A percentile compares a stretch with the other conserved stretches of the same genome.
Evolutionary conservation across 2,113 vertebrate species (phyloP).

Genomic region (Pampusana beccarii): DNA sequence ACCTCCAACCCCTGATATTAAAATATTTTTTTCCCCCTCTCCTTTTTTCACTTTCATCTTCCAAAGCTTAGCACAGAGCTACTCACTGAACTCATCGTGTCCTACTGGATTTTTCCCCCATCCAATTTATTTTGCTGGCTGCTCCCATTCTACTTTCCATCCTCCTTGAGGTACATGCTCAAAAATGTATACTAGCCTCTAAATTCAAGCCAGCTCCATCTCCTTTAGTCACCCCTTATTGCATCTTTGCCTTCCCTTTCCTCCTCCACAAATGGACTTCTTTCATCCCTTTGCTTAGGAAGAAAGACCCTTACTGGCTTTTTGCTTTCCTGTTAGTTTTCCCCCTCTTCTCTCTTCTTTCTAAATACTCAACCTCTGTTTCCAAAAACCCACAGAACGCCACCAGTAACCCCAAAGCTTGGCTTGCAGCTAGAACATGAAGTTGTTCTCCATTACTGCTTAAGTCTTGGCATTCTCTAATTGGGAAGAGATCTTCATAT

Average conservation of each 20-base stretch:
- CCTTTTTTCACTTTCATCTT: neutral
- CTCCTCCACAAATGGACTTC: neutral
- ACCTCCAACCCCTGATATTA: neutral
- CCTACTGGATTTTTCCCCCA: neutral
- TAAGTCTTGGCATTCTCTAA: neutral
- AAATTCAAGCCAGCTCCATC: neutral
- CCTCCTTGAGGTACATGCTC: neutral
- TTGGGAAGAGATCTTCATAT: neutral
- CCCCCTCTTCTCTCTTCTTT: neutral
- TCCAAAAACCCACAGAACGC: neutral
- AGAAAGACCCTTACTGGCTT: neutral
- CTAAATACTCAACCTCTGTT: neutral
- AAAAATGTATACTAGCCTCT: neutral
- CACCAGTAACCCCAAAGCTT: neutral
- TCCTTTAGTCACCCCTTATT: neutral
- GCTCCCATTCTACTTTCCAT: neutral
- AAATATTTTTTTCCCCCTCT: rapidly evolving
- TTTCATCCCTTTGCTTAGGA: neutral
- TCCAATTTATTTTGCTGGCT: neutral
- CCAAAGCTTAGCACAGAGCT: neutral
- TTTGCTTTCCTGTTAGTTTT: neutral
- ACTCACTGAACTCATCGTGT: neutral
- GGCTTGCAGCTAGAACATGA: neutral
- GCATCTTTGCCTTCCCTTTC: neutral
- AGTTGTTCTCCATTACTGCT: neutral